Base-by-base conservation (phyloP, 2,888 invertebrate genomes). In the Campoplex nolae region DNA sequence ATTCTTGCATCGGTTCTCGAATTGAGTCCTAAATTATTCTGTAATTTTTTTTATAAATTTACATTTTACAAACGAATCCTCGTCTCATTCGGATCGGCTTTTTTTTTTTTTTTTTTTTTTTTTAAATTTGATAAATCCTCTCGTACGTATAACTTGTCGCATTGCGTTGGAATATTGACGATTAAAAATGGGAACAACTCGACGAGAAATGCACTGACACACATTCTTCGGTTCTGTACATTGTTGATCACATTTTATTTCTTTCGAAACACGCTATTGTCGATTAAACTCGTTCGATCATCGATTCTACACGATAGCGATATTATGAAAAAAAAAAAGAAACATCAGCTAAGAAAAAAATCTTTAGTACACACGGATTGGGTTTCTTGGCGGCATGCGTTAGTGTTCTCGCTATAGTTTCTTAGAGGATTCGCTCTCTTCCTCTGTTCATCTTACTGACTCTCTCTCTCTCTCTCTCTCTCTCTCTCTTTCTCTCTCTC, bases 301-400 rank as follows among this genome's bases (percentile, higher is more conserved):
- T 62, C 13, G 16, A 62, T 58, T 4, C 45, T 28, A 78, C 68
- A 67, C 77, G 56, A 51, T 75, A 68, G 71, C 54, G 35, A 45
- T 11, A 45, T 42, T 6, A 6, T 1, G 11, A 45, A 45, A 67
- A 65, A 48, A 48, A 62, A 65, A 28, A 38, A 76, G 3, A 67
- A 67, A 45, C n/a, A 77, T 65, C 68, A 58, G 54, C 35, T 38
- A 38, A 38, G 56, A 56, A 73, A 82, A 35, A 70, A 58, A 54
- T 70, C 35, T 54, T 67, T 6, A 84, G 62, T 58, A 71, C 73
- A 87, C 83, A 85, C 83, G 88, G 88, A 91, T 88, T 89, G 90
- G 90, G 90, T 91, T 92, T 91, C 90, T 92, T 92, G 92, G 90
- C 89, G 91, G 92, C 92, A 92, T 92, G 92, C 89, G 90, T 92